phyloP scores from a whole-genome alignment of 2,888 invertebrate genomes.

The Drosophila differens region DNA sequence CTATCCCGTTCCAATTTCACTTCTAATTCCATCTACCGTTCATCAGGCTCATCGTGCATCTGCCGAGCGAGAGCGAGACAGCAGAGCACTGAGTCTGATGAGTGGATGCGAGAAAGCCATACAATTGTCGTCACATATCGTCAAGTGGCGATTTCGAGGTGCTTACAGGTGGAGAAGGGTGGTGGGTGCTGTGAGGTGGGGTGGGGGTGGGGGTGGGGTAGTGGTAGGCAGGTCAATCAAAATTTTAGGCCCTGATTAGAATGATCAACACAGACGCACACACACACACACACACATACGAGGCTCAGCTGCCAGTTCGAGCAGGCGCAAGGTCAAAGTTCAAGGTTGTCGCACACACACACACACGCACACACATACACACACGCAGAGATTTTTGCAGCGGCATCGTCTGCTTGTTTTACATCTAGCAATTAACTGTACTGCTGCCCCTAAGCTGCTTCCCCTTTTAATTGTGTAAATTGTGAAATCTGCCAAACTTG shows the following conservation, averaged over 20 bases:
- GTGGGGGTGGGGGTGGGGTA: not conserved
- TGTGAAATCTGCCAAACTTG: slow-evolving; percentile 60
- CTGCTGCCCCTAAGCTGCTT: slow-evolving; percentile 10
- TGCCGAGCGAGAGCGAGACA: not conserved
- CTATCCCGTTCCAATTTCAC: slow-evolving; percentile 40
- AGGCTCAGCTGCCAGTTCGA: slow-evolving; percentile 16
- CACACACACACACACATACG: not conserved
- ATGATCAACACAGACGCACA: slow-evolving; percentile 26
- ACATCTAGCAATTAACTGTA: slow-evolving; percentile 32
- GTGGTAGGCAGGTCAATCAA: slow-evolving; percentile 69
- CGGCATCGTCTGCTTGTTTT: slow-evolving; percentile 8
- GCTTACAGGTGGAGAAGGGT: not conserved
- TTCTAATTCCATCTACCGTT: slow-evolving; percentile 47
- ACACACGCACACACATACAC: slow-evolving; percentile 7
- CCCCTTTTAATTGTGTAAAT: slow-evolving; percentile 51
- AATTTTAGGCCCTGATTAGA: slow-evolving; percentile 75
- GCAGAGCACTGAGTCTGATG: not conserved
- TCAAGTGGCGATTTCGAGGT: slow-evolving; percentile 34
- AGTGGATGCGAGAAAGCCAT: slow-evolving; percentile 10
- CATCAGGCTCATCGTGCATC: slow-evolving; percentile 32
- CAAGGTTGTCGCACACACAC: slow-evolving; percentile 64
- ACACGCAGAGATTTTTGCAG: slow-evolving; percentile 1
- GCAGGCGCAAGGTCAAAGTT: slow-evolving; percentile 71
- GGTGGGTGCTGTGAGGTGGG: not conserved
- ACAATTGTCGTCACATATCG: slow-evolving; percentile 61